Conservation (phyloP, 2,113 vertebrate species). For the Oncorhynchus clarkii region DNA sequence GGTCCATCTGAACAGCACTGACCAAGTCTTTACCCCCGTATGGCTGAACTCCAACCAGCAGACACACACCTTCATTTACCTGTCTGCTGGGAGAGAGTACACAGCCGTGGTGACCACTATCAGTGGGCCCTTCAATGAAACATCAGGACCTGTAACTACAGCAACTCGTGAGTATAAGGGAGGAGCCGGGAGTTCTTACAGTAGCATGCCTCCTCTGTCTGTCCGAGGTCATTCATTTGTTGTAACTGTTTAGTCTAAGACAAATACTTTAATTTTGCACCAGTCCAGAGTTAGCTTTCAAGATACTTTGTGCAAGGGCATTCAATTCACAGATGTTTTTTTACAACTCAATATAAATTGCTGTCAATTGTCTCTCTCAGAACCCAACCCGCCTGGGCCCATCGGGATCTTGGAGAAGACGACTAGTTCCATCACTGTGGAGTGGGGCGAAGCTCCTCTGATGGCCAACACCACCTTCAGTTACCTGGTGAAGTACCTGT, state of each 20-base stretch:
- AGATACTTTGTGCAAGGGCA: too few relatives aligned
- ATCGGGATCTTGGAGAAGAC: constrained; percentile 36
- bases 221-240: too few relatives aligned
- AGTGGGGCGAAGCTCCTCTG: constrained; percentile 44
- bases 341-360: not conserved
- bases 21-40: not conserved
- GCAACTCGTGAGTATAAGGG: constrained; percentile 67
- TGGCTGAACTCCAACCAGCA: not conserved
- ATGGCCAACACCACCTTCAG: constrained; percentile 30
- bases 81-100: constrained; percentile 57
- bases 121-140: constrained; percentile 51
- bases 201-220: too few relatives aligned
- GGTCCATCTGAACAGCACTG: constrained; percentile 36
- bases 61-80: constrained; percentile 7
- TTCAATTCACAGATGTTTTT: too few relatives aligned
- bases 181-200: not conserved
- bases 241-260: too few relatives aligned
- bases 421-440: constrained; percentile 36
- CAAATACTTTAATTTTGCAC: too few relatives aligned
- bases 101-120: constrained; percentile 23
- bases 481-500: constrained; percentile 33
- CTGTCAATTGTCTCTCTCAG: constrained; percentile 27
- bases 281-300: too few relatives aligned
- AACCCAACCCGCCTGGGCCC: constrained; percentile 58
- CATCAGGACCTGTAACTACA: constrained; percentile 38